Evolutionary conservation across 2,797 vertebrate genomes (phyloP).

Genomic region (Notamacropus eugenii): DNA sequence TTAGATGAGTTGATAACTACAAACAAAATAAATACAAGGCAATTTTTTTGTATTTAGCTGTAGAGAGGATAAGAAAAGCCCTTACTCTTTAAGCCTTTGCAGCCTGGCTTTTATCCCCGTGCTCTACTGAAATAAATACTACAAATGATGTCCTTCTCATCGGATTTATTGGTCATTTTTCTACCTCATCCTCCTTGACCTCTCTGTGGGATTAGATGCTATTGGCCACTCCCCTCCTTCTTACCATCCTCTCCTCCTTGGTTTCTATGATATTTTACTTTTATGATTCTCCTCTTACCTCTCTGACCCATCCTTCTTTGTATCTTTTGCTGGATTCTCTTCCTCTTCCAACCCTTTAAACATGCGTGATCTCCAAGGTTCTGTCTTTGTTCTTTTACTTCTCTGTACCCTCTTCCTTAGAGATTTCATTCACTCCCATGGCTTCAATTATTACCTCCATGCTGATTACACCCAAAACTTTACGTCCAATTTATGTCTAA

Average conservation of each 20-base stretch:
- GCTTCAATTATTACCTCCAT: background rate
- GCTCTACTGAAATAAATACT: background rate
- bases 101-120: background rate
- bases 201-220: background rate
- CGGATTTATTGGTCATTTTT: background rate
- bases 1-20: background rate
- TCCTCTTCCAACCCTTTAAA: background rate
- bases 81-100: background rate
- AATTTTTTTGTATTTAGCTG: background rate
- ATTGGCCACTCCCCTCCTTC: background rate
- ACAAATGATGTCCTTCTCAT: background rate
- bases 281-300: background rate
- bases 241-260: background rate
- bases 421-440: background rate
- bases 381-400: background rate
- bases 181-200: background rate
- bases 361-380: background rate
- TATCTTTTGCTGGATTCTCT: background rate
- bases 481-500: background rate
- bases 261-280: background rate
- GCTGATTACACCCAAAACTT: background rate
- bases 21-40: background rate
- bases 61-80: background rate
- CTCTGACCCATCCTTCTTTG: background rate
- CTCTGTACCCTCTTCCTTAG: background rate